Evolutionary conservation across 2,797 vertebrate genomes (phyloP).

Genomic region (Sebastes wilsoni): DNA sequence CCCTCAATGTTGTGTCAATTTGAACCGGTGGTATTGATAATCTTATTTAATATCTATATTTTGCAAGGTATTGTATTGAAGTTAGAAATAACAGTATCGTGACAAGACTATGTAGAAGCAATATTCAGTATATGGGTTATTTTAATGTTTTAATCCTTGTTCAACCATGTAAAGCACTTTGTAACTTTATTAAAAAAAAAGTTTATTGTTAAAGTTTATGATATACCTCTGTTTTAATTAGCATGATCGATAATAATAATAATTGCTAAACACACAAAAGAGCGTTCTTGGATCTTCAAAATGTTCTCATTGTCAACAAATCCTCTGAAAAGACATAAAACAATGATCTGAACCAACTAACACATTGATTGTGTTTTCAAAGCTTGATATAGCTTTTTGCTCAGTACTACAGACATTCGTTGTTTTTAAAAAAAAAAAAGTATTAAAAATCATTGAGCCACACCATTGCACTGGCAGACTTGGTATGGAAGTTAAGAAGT

Average conservation of each 20-base stretch:
- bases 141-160: no score
- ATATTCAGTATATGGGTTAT: no score
- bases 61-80: no score
- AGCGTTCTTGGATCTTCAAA: background rate
- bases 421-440: background rate
- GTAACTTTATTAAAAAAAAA: no score
- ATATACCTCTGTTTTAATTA: no score
- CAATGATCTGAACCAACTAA: background rate
- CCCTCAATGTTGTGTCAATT: no score
- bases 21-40: accelerated
- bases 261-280: background rate
- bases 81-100: accelerated
- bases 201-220: no score
- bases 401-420: background rate
- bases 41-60: no score
- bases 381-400: background rate
- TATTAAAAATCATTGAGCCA: background rate
- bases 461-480: background rate
- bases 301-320: background rate
- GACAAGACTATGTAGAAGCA: no score
- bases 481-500: background rate
- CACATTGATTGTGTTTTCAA: background rate
- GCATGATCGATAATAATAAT: background rate
- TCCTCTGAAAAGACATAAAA: background rate
- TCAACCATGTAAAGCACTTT: no score